Evolutionary conservation across 2,888 invertebrate species (phyloP).

Genomic region (Leistus spinibarbis): DNA sequence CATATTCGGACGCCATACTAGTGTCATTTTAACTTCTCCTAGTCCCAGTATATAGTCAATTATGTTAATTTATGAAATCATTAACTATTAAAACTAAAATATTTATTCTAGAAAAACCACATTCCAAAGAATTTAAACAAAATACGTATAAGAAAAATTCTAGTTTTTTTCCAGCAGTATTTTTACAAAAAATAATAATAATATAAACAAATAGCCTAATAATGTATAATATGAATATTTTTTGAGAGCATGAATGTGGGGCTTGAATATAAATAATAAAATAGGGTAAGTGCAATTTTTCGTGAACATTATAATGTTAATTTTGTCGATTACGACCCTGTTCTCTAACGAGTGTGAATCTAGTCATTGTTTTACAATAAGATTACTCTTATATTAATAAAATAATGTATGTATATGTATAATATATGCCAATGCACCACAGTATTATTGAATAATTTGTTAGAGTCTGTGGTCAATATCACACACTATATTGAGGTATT

Average conservation of each 20-base stretch:
- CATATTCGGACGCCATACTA: background rate
- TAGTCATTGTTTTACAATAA: conserved; percentile 53
- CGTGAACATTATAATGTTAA: background rate
- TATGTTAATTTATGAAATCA: conserved; percentile 49
- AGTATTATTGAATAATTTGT: conserved; percentile 20
- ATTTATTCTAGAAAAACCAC: conserved; percentile 41
- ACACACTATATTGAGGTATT: background rate
- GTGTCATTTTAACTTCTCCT: conserved; percentile 45
- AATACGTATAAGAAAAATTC: conserved; percentile 45
- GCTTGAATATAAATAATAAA: conserved; percentile 5
- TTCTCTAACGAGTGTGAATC: conserved; percentile 54
- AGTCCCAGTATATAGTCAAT: conserved; percentile 57
- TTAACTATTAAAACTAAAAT: conserved; percentile 27
- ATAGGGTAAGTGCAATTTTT: conserved; percentile 19
- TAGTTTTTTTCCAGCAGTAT: conserved; percentile 56
- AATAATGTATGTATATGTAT: no score
- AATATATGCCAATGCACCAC: conserved; percentile 30
- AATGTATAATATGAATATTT: background rate
- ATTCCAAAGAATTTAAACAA: conserved; percentile 43
- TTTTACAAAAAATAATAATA: conserved; percentile 48
- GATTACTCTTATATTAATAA: conserved; percentile 40
- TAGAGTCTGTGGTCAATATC: conserved; percentile 46
- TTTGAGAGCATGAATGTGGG: conserved; percentile 16
- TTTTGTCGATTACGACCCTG: conserved; percentile 22
- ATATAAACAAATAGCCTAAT: background rate